phyloP scores from a whole-genome alignment of 2,797 vertebrate genomes.

The Channallabes apus region DNA sequence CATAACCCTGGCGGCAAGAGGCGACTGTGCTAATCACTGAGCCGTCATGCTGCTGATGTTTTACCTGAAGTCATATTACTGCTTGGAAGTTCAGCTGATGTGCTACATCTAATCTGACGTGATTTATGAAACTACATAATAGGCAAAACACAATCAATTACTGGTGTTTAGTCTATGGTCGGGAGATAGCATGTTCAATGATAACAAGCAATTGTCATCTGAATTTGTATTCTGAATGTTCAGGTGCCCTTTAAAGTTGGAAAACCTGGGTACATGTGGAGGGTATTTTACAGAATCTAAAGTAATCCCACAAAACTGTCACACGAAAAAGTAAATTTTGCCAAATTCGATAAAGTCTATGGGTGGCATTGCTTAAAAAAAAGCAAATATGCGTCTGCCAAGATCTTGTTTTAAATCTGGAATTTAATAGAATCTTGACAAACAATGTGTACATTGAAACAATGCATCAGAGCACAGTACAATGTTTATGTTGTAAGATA shows the following conservation, averaged over 20 bases:
- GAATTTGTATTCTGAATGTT: background rate
- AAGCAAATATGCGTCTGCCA: background rate
- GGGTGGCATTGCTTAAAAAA: too few species aligned
- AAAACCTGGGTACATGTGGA: background rate
- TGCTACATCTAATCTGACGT: background rate
- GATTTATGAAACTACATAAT: background rate
- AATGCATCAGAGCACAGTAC: background rate
- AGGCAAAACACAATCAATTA: background rate
- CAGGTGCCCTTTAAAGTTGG: background rate
- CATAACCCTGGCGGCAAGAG: too few species aligned
- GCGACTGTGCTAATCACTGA: too few species aligned
- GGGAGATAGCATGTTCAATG: background rate
- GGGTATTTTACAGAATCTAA: background rate
- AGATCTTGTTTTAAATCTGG: background rate
- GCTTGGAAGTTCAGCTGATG: background rate
- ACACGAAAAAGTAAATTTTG: background rate
- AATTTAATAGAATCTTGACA: background rate
- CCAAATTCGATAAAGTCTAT: background rate
- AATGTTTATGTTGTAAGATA: background rate
- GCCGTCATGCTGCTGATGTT: background rate
- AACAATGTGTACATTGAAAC: background rate
- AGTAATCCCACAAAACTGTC: background rate
- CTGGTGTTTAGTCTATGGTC: background rate
- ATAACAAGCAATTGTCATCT: background rate
- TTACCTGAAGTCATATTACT: background rate